A percentile compares a stretch with the other conserved stretches of the same genome.
phyloP scores from a whole-genome alignment of 2,113 vertebrate genomes.

The Antigone vipio region DNA sequence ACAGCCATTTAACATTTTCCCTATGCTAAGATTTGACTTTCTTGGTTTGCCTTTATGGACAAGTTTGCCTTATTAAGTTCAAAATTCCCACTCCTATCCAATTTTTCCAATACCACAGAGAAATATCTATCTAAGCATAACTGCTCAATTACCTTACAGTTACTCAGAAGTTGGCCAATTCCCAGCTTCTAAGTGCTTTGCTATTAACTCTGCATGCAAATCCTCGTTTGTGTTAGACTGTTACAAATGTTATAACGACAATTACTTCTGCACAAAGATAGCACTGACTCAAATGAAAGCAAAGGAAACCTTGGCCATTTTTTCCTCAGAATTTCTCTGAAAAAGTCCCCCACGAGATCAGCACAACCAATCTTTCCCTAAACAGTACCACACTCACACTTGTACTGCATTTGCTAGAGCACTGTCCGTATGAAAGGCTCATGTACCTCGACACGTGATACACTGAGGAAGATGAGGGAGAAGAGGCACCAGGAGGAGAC shows the following conservation, averaged over 20 bases:
- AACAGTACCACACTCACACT: too few species aligned
- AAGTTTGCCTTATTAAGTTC: not conserved
- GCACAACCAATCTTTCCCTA: not conserved
- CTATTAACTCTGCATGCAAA: not conserved
- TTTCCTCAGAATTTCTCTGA: not conserved
- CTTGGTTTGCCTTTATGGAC: not conserved
- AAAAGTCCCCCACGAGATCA: not conserved
- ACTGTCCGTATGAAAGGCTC: fast-evolving
- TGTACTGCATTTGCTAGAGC: too few species aligned
- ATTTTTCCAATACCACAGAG: not conserved
- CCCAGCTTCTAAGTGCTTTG: not conserved
- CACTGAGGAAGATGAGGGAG: too few species aligned
- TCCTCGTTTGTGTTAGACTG: too few species aligned
- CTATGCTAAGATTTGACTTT: not conserved
- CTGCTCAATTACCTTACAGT: not conserved
- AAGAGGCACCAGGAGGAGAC: not conserved
- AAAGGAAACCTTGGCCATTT: not conserved
- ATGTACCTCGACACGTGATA: fast-evolving
- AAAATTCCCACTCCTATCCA: not conserved
- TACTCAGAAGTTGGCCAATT: not conserved
- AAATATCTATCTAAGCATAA: not conserved
- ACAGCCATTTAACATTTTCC: not conserved
- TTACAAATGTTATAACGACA: not conserved
- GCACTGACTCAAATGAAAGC: not conserved
- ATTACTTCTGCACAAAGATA: not conserved